Base-by-base conservation (phyloP, 92 coral and sea anemone genomes). In the Parazoanthus swiftii region DNA sequence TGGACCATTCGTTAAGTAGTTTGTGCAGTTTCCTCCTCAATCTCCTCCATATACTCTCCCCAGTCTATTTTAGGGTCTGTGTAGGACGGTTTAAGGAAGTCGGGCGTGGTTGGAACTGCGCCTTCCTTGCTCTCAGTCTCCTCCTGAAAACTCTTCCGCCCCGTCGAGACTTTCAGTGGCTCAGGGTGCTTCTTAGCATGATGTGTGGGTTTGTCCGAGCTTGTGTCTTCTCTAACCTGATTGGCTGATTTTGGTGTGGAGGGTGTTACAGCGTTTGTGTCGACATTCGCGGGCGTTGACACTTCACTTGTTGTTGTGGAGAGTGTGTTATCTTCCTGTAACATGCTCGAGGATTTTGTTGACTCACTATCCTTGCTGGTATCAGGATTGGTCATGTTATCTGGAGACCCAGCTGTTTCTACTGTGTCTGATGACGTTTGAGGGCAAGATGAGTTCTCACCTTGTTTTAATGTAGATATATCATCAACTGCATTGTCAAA, bases 31-130 rank as follows among this genome's bases (percentile, higher is more conserved):
- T 84, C 87, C 18, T 84, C 87, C 15, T 18, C 67, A 71, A 84
- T 84, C 38, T 84, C 79, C 21, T 84, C 87, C 87, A 84, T 84
- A 16, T 44, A 70, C 59, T 84, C 79, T 26, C 67, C 87, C 87
- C 87, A 84, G 59, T 84, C 87, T 26, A 84, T 33, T 29, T 73
- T 84, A 44, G 87, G 87, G 63, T 71, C 87, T 42, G 14, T 29
- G 67, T 70, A 84, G 6, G 87, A 23, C 7, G 91, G 78, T 76
- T 93, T 94, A 11, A 94, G 75, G 81, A 94, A 94, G 81, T 94
- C 98, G 1, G 98, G 98, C 3, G 94, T 93, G 38, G 91, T 89
- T 0, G 93, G 93, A 20, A 89, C 87, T 6, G 79, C 10, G 18
- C 46, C 29, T 21, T 84, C 65, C 43, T 26, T 84, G 44, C 70